Evolutionary conservation across 2,888 invertebrate genomes (phyloP).

Genomic region (Uropetala carovei): DNA sequence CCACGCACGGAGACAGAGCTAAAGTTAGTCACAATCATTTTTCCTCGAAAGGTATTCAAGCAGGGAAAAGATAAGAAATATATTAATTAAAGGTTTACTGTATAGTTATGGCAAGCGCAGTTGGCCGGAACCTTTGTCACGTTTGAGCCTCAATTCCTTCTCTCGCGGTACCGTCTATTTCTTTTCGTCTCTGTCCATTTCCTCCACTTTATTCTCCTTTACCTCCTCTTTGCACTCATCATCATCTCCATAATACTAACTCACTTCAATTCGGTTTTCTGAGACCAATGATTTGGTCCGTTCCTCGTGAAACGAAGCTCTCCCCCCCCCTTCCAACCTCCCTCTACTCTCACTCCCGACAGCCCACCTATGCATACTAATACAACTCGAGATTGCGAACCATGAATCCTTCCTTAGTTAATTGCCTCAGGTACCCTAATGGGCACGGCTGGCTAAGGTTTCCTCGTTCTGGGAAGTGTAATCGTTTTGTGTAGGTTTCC

Average conservation of each 20-base stretch:
- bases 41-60: too few species aligned
- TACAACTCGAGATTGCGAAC: slow-evolving; percentile 43
- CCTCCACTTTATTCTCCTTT: neutral
- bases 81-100: too few species aligned
- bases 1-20: too few species aligned
- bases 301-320: neutral
- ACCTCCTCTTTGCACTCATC: neutral
- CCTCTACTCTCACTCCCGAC: neutral
- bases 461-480: slow-evolving; percentile 47
- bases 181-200: neutral
- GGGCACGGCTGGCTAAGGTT: slow-evolving; percentile 27
- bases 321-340: neutral
- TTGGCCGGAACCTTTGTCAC: too few species aligned
- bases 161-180: too few species aligned
- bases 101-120: too few species aligned
- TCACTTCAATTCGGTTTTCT: neutral
- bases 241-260: neutral
- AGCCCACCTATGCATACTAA: slow-evolving; percentile 36
- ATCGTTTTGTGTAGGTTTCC: slow-evolving; percentile 46
- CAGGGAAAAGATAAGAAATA: too few species aligned
- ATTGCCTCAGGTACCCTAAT: slow-evolving; percentile 38
- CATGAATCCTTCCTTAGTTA: slow-evolving; percentile 46
- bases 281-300: slow-evolving; percentile 14
- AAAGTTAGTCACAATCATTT: too few species aligned
- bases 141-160: too few species aligned